phyloP scores from a whole-genome alignment of 2,797 vertebrate genomes.

The Pseudomugil tenellus region DNA sequence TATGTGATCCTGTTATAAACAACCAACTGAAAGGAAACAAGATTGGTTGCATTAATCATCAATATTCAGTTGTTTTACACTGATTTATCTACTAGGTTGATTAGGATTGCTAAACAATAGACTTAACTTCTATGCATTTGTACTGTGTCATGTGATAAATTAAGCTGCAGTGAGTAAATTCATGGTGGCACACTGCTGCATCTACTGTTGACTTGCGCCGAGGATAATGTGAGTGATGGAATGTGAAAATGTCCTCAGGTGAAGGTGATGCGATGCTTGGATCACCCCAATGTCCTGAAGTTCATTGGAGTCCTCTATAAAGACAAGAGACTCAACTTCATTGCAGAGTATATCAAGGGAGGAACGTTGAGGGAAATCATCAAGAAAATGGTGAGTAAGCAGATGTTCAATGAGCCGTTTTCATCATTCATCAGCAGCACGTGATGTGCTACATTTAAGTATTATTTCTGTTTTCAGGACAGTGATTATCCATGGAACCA shows the following conservation, averaged over 20 bases:
- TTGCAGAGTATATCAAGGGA: constrained; percentile 96
- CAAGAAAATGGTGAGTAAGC: constrained; percentile 91
- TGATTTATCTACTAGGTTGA: neutral
- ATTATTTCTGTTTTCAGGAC: constrained; percentile 81
- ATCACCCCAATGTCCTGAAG: constrained; percentile 95
- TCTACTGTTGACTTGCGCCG: neutral
- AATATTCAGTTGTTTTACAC: neutral
- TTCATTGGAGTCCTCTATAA: constrained; percentile 99
- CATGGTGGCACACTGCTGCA: neutral
- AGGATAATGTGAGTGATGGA: neutral
- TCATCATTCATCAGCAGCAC: neutral
- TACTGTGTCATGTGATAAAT: neutral
- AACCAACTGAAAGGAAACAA: neutral
- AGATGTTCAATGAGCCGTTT: neutral
- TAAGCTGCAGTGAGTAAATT: neutral
- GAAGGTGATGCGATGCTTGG: constrained; percentile 97
- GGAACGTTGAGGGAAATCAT: constrained; percentile 94
- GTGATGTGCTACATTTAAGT: constrained; percentile 2
- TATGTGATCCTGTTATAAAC: neutral
- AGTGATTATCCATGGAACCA: constrained; percentile 93
- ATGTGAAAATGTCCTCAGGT: constrained; percentile 81
- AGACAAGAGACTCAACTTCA: constrained; percentile 97
- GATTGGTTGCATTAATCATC: neutral
- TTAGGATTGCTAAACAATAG: neutral
- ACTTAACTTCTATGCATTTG: neutral